A percentile compares a stretch with the other conserved stretches of the same genome.
phyloP scores from a whole-genome alignment of 2,888 invertebrate species.

The Leistus spinibarbis region DNA sequence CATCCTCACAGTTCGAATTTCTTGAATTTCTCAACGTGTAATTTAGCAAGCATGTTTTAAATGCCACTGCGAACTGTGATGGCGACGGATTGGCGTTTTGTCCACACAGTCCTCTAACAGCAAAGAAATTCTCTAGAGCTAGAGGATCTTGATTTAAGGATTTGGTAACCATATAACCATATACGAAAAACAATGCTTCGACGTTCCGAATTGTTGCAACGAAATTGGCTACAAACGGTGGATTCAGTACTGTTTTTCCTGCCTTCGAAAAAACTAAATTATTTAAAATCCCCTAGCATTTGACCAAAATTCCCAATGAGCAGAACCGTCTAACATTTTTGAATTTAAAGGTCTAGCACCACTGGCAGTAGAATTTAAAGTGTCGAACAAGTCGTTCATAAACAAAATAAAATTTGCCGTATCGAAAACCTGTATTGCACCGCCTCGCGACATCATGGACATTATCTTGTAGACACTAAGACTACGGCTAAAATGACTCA shows the following conservation, averaged over 20 bases:
- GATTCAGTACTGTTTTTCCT: neutral
- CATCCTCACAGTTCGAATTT: too few relatives aligned
- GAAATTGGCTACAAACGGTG: neutral
- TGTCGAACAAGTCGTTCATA: neutral
- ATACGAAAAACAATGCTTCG: too few relatives aligned
- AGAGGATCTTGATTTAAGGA: too few relatives aligned
- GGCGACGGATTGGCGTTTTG: constrained; percentile 1
- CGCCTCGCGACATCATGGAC: neutral
- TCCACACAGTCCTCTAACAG: too few relatives aligned
- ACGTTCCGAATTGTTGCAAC: too few relatives aligned
- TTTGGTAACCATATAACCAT: too few relatives aligned
- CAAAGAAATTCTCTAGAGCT: too few relatives aligned
- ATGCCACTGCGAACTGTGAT: neutral
- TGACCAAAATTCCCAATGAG: too few relatives aligned
- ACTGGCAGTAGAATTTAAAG: neutral
- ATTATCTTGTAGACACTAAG: neutral
- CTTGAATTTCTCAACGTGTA: too few relatives aligned
- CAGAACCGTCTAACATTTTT: too few relatives aligned
- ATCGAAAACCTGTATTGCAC: neutral
- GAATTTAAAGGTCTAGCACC: too few relatives aligned
- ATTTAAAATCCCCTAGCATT: neutral
- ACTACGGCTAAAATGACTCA: neutral
- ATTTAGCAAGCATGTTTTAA: neutral
- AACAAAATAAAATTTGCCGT: too few relatives aligned
- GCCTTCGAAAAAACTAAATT: constrained; percentile 3